Conservation (phyloP, 2,888 invertebrate species). For the Schizotus pectinicornis region DNA sequence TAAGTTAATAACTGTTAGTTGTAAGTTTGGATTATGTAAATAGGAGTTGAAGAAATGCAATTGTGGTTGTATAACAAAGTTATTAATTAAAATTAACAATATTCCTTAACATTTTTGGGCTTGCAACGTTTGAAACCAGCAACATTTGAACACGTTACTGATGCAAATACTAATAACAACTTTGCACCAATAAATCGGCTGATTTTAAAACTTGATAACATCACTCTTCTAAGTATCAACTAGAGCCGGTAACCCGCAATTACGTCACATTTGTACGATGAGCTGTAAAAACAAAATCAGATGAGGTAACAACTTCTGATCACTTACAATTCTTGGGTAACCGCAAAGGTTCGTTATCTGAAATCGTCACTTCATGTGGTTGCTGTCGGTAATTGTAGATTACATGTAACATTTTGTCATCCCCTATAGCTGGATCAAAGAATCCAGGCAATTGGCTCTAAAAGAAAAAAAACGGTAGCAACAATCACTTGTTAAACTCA, state of each 20-base stretch:
- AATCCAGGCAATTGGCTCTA: slow-evolving; percentile 96
- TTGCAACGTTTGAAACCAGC: slow-evolving; percentile 23
- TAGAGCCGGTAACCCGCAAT: slow-evolving; percentile 23
- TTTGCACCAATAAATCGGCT: slow-evolving; percentile 30
- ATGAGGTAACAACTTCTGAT: not conserved
- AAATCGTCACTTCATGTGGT: slow-evolving; percentile 78
- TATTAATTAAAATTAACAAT: slow-evolving; percentile 26
- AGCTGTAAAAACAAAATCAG: slow-evolving; percentile 45
- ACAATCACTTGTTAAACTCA: not conserved
- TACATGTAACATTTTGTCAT: slow-evolving; percentile 85
- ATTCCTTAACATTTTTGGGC: slow-evolving; percentile 16
- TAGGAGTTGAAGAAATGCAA: not conserved
- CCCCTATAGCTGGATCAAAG: slow-evolving; percentile 94
- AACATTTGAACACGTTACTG: slow-evolving; percentile 35
- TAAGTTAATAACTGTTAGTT: not conserved
- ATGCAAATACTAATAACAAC: slow-evolving; percentile 35
- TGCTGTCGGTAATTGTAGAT: slow-evolving; percentile 84
- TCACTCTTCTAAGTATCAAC: slow-evolving; percentile 12
- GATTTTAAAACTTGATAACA: slow-evolving; percentile 37
- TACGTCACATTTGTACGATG: slow-evolving; percentile 55
- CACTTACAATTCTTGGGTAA: slow-evolving; percentile 76
- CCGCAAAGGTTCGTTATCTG: slow-evolving; percentile 80
- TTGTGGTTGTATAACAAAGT: slow-evolving; percentile 15
- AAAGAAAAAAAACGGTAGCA: not conserved
- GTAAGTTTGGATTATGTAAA: not conserved